Evolutionary conservation across 2,113 vertebrate species (phyloP).

Genomic region (Pseudopodoces humilis): DNA sequence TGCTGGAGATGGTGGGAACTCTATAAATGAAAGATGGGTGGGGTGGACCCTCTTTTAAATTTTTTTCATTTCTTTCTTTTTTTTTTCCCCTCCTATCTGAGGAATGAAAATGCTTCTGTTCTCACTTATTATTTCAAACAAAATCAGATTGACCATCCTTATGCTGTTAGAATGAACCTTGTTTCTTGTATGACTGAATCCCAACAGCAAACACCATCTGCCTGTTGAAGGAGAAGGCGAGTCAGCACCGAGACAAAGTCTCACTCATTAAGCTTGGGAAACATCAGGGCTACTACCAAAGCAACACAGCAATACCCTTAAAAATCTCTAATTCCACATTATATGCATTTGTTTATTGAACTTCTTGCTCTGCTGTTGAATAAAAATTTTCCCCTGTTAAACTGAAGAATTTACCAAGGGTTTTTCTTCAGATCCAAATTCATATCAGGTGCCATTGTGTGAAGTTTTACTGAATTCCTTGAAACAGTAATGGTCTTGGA

Average conservation of each 20-base stretch:
- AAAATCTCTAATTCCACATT: background rate
- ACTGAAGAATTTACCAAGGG: background rate
- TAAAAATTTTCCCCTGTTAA: background rate
- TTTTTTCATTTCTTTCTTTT: background rate
- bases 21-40: background rate
- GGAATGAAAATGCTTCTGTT: conserved; percentile 10
- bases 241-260: background rate
- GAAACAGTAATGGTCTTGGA: background rate
- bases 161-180: conserved; percentile 40
- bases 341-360: background rate
- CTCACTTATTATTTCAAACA: conserved; percentile 51
- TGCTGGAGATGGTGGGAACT: background rate
- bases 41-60: accelerated
- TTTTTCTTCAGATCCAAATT: background rate
- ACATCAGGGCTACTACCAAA: background rate
- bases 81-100: accelerated
- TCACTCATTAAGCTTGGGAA: background rate
- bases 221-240: conserved; percentile 37
- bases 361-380: background rate
- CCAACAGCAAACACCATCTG: conserved; percentile 73
- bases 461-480: background rate
- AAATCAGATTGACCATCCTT: conserved; percentile 48
- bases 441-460: background rate
- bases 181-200: conserved; percentile 71
- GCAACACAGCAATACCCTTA: background rate